A percentile compares a stretch with the other conserved stretches of the same genome.
phyloP scores from a whole-genome alignment of 2,113 vertebrate species.

The Caracal caracal region DNA sequence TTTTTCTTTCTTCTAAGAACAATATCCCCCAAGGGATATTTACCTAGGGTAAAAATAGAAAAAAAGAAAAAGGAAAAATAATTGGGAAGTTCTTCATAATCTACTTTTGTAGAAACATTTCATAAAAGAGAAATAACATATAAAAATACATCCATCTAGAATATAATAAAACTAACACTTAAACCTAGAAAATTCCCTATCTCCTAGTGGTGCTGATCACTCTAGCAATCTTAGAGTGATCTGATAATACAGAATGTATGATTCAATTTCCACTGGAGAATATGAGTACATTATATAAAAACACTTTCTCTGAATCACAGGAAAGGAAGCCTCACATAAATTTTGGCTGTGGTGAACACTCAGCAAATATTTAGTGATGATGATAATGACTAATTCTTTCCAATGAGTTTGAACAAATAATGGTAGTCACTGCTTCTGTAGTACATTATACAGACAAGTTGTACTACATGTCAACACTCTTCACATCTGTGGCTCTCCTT shows the following conservation, averaged over 20 bases:
- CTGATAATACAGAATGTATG: not conserved
- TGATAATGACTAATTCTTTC: not conserved
- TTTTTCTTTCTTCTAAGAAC: constrained; percentile 54
- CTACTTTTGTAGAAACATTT: constrained; percentile 23
- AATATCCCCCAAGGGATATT: constrained; percentile 1
- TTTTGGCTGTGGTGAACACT: not conserved
- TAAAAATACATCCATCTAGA: not conserved
- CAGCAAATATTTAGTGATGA: not conserved
- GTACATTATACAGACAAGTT: not conserved
- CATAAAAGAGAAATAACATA: constrained; percentile 15
- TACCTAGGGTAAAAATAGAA: not conserved
- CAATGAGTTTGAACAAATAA: not conserved
- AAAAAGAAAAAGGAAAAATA: not conserved
- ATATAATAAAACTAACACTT: constrained; percentile 13
- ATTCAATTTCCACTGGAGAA: constrained; percentile 4
- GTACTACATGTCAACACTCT: not conserved
- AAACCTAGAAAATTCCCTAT: not conserved
- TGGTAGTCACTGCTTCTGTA: not conserved
- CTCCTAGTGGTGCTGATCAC: not conserved
- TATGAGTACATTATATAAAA: not conserved
- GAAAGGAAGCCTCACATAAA: not conserved
- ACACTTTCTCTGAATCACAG: not conserved
- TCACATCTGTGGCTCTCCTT: not conserved
- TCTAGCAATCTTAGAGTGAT: not conserved
- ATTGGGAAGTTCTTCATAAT: not conserved